Evolutionary conservation across 2,113 vertebrate genomes (phyloP).

Genomic region (Misgurnus anguillicaudatus): DNA sequence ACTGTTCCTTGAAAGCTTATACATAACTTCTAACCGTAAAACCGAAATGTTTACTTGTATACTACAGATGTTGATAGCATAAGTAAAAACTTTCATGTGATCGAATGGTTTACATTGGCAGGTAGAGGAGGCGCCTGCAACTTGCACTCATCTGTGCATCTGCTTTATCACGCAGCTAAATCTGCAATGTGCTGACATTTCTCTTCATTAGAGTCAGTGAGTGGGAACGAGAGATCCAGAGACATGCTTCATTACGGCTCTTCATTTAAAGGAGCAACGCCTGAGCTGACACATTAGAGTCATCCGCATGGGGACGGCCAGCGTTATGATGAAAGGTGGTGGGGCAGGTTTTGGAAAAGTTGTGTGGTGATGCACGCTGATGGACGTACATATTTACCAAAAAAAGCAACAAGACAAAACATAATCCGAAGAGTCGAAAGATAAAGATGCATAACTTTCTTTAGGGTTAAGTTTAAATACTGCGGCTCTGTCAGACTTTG

Average conservation of each 20-base stretch:
- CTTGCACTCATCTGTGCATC: conserved; percentile 6
- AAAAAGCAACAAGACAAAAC: too few species aligned
- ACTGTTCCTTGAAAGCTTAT: not conserved
- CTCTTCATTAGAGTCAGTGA: conserved; percentile 53
- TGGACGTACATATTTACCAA: too few species aligned
- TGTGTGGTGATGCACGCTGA: not conserved
- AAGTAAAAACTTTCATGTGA: not conserved
- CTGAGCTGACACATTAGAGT: conserved; percentile 44
- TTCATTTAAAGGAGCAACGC: conserved; percentile 46
- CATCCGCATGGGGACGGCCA: not conserved
- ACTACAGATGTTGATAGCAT: too few species aligned
- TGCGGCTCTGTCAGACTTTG: too few species aligned
- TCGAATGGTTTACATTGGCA: not conserved
- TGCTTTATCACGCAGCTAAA: conserved; percentile 29
- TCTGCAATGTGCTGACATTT: conserved; percentile 46
- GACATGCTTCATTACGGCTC: conserved; percentile 43
- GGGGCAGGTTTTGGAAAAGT: conserved; percentile 14
- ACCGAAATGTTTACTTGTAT: not conserved
- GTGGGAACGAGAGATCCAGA: conserved; percentile 29
- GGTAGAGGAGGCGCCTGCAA: not conserved
- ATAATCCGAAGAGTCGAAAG: too few species aligned
- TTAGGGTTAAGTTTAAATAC: too few species aligned
- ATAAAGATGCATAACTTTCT: too few species aligned
- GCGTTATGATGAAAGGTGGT: not conserved
- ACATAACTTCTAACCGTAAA: not conserved